Base-by-base conservation (phyloP, 2,113 vertebrate species). In the Bambusicola thoracicus region DNA sequence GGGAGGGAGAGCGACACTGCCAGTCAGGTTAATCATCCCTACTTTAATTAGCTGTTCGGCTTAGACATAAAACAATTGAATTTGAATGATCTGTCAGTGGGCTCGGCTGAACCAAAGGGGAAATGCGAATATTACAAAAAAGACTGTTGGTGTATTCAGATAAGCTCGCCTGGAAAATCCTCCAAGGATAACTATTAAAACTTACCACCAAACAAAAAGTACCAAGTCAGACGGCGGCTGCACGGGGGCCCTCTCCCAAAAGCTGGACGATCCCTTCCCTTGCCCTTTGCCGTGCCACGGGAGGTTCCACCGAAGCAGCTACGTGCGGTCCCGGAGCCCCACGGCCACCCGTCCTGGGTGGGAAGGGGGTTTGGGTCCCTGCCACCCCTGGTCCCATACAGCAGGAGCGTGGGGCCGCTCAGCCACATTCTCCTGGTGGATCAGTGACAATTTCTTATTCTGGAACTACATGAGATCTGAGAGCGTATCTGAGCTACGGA, bases 1-100 rank as follows among this genome's bases (percentile, higher is more conserved):
- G 96, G 88, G 97, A 94, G 97, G 95, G 97, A 94, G 97, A 98
- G 97, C 96, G 97, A 98, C 97, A 98, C 97, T 98, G 98, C 98
- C 98, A 98, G 98, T 98, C 98, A 98, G 98, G 98, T 99, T 99
- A 99, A 99, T 99, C 99, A 99, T 98, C 98, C 98, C 98, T 97
- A 98, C 98, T 98, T 98, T 98, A 98, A 99, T 98, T 98, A 99
- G 98, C 98, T 98, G 98, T 98, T 98, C 98, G 97, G 98, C 98
- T 98, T 98, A 98, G 98, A 98, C 98, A 98, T 98, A 98, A 98
- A 98, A 98, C 98, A 98, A 98, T 98, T 98, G 98, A 98, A 98
- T 98, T 98, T 98, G 98, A 98, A 98, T 98, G 98, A 98, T 98
- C 98, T 98, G 98, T 98, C 98, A 98, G 98, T 97, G 97, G 98